Evolutionary conservation across 2,888 invertebrate species (phyloP).

Genomic region (Nomada ferruginata): DNA sequence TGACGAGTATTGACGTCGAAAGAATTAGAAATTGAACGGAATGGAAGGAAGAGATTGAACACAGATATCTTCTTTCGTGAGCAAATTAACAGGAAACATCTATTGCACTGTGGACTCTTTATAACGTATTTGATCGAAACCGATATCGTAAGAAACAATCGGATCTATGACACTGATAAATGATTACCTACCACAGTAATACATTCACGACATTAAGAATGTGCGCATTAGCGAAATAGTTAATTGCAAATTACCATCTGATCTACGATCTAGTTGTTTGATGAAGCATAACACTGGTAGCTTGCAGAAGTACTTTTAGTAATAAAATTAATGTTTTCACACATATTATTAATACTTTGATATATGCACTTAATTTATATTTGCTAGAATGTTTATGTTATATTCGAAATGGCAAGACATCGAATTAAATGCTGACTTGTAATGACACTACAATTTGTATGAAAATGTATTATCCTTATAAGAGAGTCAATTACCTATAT

Average conservation of each 20-base stretch:
- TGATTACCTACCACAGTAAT: slow-evolving; percentile 9
- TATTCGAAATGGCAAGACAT: not conserved
- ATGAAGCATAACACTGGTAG: slow-evolving; percentile 18
- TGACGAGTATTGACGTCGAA: not conserved
- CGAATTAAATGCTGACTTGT: not conserved
- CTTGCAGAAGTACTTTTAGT: not conserved
- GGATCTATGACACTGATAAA: slow-evolving; percentile 2
- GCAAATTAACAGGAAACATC: not conserved
- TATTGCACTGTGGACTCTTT: not conserved
- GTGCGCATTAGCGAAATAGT: slow-evolving; percentile 7
- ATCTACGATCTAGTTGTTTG: slow-evolving; percentile 27
- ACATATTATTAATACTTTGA: too few relatives aligned
- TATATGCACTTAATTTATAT: not conserved
- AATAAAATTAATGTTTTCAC: not conserved
- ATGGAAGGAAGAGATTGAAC: not conserved
- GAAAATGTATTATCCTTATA: slow-evolving; percentile 1
- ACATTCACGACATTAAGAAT: slow-evolving; percentile 23
- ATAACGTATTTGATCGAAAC: not conserved
- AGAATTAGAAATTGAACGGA: not conserved
- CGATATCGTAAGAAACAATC: slow-evolving; percentile 18
- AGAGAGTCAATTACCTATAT: slow-evolving; percentile 12
- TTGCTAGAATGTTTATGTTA: not conserved
- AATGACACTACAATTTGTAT: not conserved
- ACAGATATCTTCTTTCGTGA: not conserved
- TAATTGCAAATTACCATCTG: slow-evolving; percentile 14